Percentiles rank a stretch among this genome's conserved stretches.
Evolutionary conservation across 2,888 invertebrate species (phyloP).

Genomic region (Papilio gigon): DNA sequence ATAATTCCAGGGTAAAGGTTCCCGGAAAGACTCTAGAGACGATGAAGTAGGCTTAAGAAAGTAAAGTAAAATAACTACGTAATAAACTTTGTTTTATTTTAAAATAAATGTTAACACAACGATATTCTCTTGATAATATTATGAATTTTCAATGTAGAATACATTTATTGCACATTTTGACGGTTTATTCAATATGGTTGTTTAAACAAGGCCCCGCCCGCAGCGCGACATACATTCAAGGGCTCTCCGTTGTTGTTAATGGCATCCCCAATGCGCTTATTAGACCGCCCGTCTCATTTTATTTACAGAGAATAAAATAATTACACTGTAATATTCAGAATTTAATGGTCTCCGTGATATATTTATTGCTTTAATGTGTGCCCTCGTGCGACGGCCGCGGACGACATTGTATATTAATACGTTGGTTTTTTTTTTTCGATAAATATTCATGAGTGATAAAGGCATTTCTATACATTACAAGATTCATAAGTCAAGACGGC

Average conservation of each 20-base stretch:
- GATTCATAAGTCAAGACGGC: conserved; percentile 78
- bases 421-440: conserved; percentile 69
- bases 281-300: conserved; percentile 65
- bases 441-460: conserved; percentile 82
- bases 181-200: conserved; percentile 39
- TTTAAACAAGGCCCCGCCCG: conserved; percentile 61
- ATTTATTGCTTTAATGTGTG: conserved; percentile 72
- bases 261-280: conserved; percentile 69
- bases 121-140: no score
- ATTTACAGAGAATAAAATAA: conserved; percentile 71
- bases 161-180: conserved; percentile 5
- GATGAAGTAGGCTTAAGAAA: neutral
- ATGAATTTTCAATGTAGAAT: no score
- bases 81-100: neutral
- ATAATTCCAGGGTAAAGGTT: neutral
- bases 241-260: conserved; percentile 57
- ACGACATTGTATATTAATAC: conserved; percentile 67
- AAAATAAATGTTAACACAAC: neutral
- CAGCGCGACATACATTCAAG: conserved; percentile 57
- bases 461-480: conserved; percentile 78
- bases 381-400: conserved; percentile 57
- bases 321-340: conserved; percentile 64
- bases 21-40: neutral
- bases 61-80: neutral
- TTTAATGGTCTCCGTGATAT: conserved; percentile 67